Evolutionary conservation across 23 tunicate genomes (phyloP), one percentile per base, ranked within the genome.

Genomic region (Clavelina lepadiformis): DNA sequence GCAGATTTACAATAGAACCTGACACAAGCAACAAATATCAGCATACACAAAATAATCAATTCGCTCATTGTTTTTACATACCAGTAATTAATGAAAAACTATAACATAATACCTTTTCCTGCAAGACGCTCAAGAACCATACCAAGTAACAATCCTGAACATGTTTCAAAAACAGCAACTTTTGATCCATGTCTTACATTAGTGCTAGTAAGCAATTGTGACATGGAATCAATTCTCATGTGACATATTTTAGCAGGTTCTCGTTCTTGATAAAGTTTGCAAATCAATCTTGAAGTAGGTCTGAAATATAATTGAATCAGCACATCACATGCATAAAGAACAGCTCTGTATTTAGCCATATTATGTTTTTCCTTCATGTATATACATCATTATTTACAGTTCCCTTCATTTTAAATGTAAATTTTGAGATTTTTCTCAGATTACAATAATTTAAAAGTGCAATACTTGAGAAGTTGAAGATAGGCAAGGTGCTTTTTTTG

Each of bases 171-270:
- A 3, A 88, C 96, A 0, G 65, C 74, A 52, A 80, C 88, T 45
- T 88, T 88, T n/a, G 91, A 73, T 3, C 87, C 87, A 0, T 61
- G 66, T 38, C 64, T 46, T 8, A 88, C 65, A 37, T 88, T 88
- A 1, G 96, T 50, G 41, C 54, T 34, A 22, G 77, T 74, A 0
- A 88, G 28, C 18, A 88, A 28, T 62, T 88, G 96, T 2, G 96
- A 73, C 45, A 74, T 38, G 8, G 88, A 67, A 53, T 88, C 76
- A 2, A 62, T 38, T 27, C 65, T 60, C 88, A 88, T 74, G 49
- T 80, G 76, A 28, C 88, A 80, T n/a, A 88, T 80, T 49, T 88
- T 88, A 8, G 83, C 82, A 2, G 96, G 96, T 74, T 88, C 96
- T 22, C 96, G 68, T 33, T 68, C 74, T 68, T 74, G 69, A 67